A percentile compares a stretch with the other conserved stretches of the same genome.
Conservation (phyloP, 2,888 invertebrate genomes). For the Myopa tessellatipennis region DNA sequence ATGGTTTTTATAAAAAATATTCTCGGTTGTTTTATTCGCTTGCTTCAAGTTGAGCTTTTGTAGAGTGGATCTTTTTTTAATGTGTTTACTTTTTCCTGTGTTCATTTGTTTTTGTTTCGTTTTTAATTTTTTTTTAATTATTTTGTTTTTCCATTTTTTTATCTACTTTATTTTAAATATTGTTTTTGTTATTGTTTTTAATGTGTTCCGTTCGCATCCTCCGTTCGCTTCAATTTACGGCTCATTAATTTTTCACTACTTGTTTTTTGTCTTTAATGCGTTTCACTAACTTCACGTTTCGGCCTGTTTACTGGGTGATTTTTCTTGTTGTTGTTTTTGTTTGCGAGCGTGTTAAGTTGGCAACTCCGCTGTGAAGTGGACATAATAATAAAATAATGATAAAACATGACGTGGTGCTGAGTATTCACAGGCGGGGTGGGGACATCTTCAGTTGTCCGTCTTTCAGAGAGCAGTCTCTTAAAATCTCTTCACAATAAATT, state of each 20-base stretch:
- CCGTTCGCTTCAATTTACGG: constrained; percentile 8
- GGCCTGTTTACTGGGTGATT: not conserved
- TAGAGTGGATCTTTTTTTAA: constrained; percentile 2
- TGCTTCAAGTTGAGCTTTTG: not conserved
- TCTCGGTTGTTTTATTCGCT: not conserved
- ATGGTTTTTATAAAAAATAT: too few relatives aligned
- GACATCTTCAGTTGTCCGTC: not conserved
- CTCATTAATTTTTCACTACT: constrained; percentile 29
- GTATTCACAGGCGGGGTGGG: not conserved
- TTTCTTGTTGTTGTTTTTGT: not conserved
- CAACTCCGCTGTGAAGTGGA: not conserved
- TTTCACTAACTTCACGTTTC: not conserved
- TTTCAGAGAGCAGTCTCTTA: not conserved
- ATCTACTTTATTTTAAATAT: not conserved
- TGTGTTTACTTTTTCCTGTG: not conserved
- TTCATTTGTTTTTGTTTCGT: too few relatives aligned
- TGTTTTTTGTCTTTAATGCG: not conserved
- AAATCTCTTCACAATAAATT: not conserved
- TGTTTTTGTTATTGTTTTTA: constrained; percentile 19
- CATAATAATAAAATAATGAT: constrained; percentile 4
- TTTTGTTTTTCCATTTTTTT: not conserved
- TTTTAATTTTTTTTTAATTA: not conserved
- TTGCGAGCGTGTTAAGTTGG: not conserved
- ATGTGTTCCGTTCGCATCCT: not conserved
- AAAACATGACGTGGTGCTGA: not conserved